Conservation (phyloP, 2,113 vertebrate genomes). For the rat (Rattus norvegicus) region GRCr8 NC_086021.1:147348001-147348500, state of each 20-base stretch:
- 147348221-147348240: neutral
- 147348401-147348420: neutral
- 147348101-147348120: neutral
- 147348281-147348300: neutral
- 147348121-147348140: neutral
- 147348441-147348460: too few species aligned
- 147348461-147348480: too few species aligned
- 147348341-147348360: neutral
- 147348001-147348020: neutral
- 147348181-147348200: neutral
- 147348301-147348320: neutral
- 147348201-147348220: neutral
- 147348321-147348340: neutral
- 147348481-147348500: too few species aligned
- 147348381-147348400: neutral
- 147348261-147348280: neutral
- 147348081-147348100: neutral
- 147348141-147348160: neutral
- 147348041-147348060: neutral
- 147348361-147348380: slow-evolving; percentile 4
- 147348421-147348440: neutral
- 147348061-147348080: neutral
- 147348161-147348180: neutral
- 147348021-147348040: neutral
- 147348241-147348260: neutral